These are phyloP conservation scores for Tetranychus piercei DNA, from an alignment of 2,888 invertebrate species.

Conservation along the genomic window DNA sequence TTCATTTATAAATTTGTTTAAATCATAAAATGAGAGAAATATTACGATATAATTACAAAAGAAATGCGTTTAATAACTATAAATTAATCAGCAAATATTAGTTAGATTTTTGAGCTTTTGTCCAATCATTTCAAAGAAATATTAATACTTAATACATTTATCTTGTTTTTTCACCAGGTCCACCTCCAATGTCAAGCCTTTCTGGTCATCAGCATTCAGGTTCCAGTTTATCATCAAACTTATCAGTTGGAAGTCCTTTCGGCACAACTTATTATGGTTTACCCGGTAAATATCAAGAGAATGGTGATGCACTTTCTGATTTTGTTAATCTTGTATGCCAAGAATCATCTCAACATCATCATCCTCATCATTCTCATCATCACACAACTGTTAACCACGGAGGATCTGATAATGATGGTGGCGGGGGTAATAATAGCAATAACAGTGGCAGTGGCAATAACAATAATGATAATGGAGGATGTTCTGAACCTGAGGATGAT, in stretches of 20 bases:
- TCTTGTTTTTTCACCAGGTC: background rate
- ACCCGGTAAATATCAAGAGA: conserved; percentile 51
- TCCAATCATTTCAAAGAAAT: background rate
- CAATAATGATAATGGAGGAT: background rate
- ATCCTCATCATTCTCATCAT: conserved; percentile 1
- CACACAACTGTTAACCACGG: background rate
- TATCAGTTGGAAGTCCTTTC: conserved; percentile 3
- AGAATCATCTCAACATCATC: conserved; percentile 46
- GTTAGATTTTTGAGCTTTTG: too few species aligned
- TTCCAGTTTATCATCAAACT: conserved; percentile 2
- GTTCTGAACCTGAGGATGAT: background rate
- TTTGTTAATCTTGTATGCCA: conserved; percentile 93
- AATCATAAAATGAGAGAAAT: background rate
- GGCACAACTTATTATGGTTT: conserved; percentile 1
- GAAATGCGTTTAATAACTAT: background rate
- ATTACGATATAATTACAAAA: background rate
- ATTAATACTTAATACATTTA: background rate
- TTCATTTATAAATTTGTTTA: too few species aligned
- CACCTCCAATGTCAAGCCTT: background rate
- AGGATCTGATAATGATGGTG: background rate
- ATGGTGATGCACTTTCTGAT: conserved; percentile 76
- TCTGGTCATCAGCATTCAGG: conserved; percentile 9
- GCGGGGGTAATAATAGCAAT: background rate
- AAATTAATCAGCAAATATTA: background rate
- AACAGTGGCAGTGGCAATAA: background rate